Conservation (phyloP, 2,888 invertebrate genomes). For the Proisotoma minuta region DNA sequence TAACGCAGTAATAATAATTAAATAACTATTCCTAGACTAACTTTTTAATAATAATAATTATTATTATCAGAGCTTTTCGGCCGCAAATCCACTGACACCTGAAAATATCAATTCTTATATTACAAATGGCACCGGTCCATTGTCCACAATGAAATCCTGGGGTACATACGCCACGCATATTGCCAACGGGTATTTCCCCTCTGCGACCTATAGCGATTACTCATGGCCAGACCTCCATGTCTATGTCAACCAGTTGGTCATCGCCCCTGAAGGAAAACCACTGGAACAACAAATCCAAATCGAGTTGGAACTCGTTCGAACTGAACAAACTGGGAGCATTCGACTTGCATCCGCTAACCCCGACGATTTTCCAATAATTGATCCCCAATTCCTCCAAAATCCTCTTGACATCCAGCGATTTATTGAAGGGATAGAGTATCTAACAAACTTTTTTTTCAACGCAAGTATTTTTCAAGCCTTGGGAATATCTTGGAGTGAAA, state of each 20-base stretch:
- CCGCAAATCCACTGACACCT: no score
- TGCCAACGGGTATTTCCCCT: constrained; percentile 24
- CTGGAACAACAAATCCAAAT: constrained; percentile 14
- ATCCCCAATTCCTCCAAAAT: constrained; percentile 20
- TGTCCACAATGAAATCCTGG: not conserved
- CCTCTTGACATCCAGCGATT: constrained; percentile 22
- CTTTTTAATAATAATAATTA: no score
- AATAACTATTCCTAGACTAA: no score
- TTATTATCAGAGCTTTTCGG: no score
- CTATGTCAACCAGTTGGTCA: constrained; percentile 8
- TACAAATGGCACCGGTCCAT: not conserved
- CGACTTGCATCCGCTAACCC: constrained; percentile 17
- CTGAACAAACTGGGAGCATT: constrained; percentile 15
- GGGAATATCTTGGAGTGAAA: constrained; percentile 18
- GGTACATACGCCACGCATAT: constrained; percentile 13
- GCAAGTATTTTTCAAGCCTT: constrained; percentile 15
- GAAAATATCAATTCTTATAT: not conserved
- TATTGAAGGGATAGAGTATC: constrained; percentile 22
- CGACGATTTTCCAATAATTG: constrained; percentile 22
- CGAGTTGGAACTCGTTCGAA: constrained; percentile 16
- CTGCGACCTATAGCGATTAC: constrained; percentile 20
- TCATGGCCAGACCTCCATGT: constrained; percentile 25
- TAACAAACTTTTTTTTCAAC: constrained; percentile 25
- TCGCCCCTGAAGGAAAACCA: not conserved
- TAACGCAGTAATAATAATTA: no score